These are phyloP conservation scores for Equus quagga DNA, from an alignment of 2,113 vertebrate genomes.

Conservation along the genomic window DNA sequence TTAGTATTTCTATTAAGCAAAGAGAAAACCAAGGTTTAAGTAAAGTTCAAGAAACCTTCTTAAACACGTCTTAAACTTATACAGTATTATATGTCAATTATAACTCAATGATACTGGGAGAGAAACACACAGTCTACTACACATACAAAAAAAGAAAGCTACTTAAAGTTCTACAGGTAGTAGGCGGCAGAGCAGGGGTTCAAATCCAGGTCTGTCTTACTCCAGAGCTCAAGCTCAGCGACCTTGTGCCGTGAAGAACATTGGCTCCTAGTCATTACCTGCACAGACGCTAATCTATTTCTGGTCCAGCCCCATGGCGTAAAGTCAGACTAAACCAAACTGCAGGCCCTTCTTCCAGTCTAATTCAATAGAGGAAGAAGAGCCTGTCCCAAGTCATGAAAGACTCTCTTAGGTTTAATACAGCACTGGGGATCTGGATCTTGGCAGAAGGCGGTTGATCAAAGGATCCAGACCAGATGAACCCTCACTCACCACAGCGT, in stretches of 20 bases:
- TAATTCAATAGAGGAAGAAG: slow-evolving; percentile 5
- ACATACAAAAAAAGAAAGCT: not conserved
- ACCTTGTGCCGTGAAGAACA: not conserved
- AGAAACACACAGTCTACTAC: not conserved
- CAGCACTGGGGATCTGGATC: not conserved
- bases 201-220: not conserved
- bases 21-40: slow-evolving; percentile 33
- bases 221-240: not conserved
- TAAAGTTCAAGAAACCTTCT: slow-evolving; percentile 20
- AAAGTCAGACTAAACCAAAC: slow-evolving; percentile 33
- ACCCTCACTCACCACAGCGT: not conserved
- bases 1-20: slow-evolving; percentile 39
- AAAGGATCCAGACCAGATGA: not conserved
- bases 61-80: not conserved
- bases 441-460: not conserved
- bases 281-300: slow-evolving; percentile 14
- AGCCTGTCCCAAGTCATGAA: not conserved
- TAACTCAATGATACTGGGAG: not conserved
- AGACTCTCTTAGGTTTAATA: not conserved
- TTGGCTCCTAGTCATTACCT: not conserved
- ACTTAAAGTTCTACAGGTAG: not conserved
- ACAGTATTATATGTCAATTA: not conserved
- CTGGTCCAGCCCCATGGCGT: not conserved
- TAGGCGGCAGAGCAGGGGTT: not conserved
- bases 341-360: not conserved